Evolutionary conservation across 37 sponge, comb jelly and placozoan species (phyloP).

Genomic region (Tethya wilhelma): DNA sequence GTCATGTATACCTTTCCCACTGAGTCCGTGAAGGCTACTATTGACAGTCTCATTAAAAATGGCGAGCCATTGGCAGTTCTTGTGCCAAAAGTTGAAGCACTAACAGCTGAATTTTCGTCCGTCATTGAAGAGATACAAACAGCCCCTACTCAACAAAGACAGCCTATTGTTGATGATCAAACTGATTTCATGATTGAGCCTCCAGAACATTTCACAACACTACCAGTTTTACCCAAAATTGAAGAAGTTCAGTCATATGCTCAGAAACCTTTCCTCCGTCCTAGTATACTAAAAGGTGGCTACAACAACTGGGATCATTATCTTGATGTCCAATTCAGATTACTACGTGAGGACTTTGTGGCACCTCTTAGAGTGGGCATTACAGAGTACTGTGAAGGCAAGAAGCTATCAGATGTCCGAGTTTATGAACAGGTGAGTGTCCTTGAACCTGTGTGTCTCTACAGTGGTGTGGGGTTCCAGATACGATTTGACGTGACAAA

Average conservation of each 20-base stretch:
- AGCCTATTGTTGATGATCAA: not conserved
- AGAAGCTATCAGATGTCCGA: conserved; percentile 31
- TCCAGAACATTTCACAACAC: conserved; percentile 31
- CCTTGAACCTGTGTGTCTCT: conserved; percentile 65
- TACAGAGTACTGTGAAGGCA: conserved; percentile 1
- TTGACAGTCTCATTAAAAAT: not conserved
- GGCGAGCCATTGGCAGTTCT: not conserved
- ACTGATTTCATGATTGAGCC: conserved; percentile 1
- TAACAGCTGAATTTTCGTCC: not conserved
- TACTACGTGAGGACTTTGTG: conserved; percentile 90
- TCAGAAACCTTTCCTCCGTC: conserved; percentile 36
- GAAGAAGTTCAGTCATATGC: conserved; percentile 24
- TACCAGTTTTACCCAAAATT: conserved; percentile 35
- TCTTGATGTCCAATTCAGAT: conserved; percentile 81
- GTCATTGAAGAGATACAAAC: not conserved
- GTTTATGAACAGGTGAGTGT: conserved; percentile 63
- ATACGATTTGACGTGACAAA: conserved; percentile 55
- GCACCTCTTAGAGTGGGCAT: conserved; percentile 79
- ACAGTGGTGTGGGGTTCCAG: conserved; percentile 62
- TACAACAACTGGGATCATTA: conserved; percentile 79
- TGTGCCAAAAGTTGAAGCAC: not conserved
- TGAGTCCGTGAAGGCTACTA: not conserved
- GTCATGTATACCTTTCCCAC: conserved; percentile 17
- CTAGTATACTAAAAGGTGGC: conserved; percentile 46
- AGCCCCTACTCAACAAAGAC: not conserved